Conservation (phyloP, 2,888 invertebrate genomes). For the Protodeltote pygarga region DNA sequence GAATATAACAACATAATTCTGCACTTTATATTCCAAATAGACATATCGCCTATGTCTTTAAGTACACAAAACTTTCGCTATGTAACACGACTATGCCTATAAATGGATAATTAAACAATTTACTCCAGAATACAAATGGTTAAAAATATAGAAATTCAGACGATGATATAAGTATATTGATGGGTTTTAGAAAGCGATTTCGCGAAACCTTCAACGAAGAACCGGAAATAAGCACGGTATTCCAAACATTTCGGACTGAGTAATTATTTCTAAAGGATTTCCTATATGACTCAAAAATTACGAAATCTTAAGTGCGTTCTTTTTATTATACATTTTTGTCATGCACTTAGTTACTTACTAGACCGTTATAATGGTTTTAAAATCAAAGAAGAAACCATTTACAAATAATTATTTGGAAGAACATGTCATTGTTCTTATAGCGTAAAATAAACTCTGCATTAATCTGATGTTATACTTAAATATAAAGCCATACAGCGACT, state of each 20-base stretch:
- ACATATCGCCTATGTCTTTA: slow-evolving; percentile 51
- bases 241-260: slow-evolving; percentile 35
- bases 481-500: too few relatives aligned
- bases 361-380: too few relatives aligned
- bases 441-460: too few relatives aligned
- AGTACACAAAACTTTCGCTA: slow-evolving; percentile 69
- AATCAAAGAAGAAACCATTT: too few relatives aligned
- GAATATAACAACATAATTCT: slow-evolving; percentile 63
- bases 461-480: too few relatives aligned
- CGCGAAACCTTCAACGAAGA: slow-evolving; percentile 49
- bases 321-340: too few relatives aligned
- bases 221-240: slow-evolving; percentile 51
- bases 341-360: too few relatives aligned
- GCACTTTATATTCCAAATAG: slow-evolving; percentile 71
- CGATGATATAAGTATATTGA: slow-evolving; percentile 57
- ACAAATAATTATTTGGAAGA: too few relatives aligned
- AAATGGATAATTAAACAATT: slow-evolving; percentile 63
- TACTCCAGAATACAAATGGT: slow-evolving; percentile 72
- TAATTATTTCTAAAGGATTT: slow-evolving; percentile 39
- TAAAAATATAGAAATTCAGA: slow-evolving; percentile 57
- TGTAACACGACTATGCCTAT: slow-evolving; percentile 56
- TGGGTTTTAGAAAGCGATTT: slow-evolving; percentile 64
- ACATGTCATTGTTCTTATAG: too few relatives aligned
- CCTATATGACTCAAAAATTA: slow-evolving; percentile 15
- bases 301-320: too few relatives aligned